A percentile compares a stretch with the other conserved stretches of the same genome.
These are phyloP conservation scores for Cotesia glomerata DNA, from an alignment of 1,140 invertebrate species.

Conservation along the genomic window DNA sequence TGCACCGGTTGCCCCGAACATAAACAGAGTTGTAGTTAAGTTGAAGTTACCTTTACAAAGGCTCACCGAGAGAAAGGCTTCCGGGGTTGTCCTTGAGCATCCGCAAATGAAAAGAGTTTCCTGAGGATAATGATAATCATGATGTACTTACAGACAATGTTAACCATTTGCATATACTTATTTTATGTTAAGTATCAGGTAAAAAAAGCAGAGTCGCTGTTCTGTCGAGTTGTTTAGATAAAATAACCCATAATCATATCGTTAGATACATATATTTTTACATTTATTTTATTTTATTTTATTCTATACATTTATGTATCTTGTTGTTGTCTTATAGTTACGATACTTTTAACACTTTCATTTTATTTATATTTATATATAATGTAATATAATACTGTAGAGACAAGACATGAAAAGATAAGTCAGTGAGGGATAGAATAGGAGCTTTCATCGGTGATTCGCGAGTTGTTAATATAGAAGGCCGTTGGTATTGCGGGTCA, in stretches of 20 bases:
- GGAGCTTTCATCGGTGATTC: too few relatives aligned
- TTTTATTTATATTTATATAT: neutral
- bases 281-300: neutral
- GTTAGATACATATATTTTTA: slow-evolving; percentile 12
- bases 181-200: too few relatives aligned
- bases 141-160: neutral
- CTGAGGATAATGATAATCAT: neutral
- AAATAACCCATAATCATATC: neutral
- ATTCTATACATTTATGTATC: neutral
- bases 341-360: slow-evolving; percentile 21
- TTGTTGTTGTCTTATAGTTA: slow-evolving; percentile 5
- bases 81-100: slow-evolving; percentile 36
- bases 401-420: neutral
- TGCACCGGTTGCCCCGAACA: neutral
- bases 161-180: neutral
- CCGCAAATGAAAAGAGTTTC: neutral
- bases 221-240: neutral
- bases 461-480: too few relatives aligned
- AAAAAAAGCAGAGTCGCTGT: too few relatives aligned
- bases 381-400: neutral
- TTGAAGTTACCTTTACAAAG: slow-evolving; percentile 2
- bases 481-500: too few relatives aligned
- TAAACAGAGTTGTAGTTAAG: neutral
- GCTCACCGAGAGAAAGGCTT: slow-evolving; percentile 33
- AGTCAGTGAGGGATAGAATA: neutral